phyloP scores from a whole-genome alignment of 2,113 vertebrate species.

The Mesitornis unicolor region DNA sequence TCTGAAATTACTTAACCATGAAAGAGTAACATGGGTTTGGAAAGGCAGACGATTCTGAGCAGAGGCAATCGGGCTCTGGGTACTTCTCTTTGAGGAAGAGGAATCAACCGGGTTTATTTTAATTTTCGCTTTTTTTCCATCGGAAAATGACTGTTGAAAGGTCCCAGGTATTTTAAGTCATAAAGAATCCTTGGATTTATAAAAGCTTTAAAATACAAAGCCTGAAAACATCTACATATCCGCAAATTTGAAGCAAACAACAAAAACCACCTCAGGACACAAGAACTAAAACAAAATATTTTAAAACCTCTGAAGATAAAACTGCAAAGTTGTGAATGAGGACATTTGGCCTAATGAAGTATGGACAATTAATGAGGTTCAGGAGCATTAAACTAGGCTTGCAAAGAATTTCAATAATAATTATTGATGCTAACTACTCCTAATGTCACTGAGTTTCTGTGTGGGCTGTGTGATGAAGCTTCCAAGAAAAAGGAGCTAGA shows the following conservation, averaged over 20 bases:
- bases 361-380: conserved; percentile 19
- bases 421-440: background rate
- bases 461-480: background rate
- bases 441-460: background rate
- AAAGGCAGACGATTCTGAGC: background rate
- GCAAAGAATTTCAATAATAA: conserved; percentile 23
- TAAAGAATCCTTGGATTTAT: background rate
- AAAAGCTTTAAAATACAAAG: background rate
- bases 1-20: background rate
- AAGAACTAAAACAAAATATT: background rate
- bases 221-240: background rate
- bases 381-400: background rate
- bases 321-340: background rate
- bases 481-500: background rate
- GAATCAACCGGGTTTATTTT: rapidly evolving
- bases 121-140: background rate
- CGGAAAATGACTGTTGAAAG: background rate
- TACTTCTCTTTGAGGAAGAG: background rate
- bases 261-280: background rate
- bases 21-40: rapidly evolving
- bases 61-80: rapidly evolving
- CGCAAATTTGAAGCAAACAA: background rate
- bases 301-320: background rate
- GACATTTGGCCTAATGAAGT: conserved; percentile 6
- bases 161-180: background rate